Base-by-base conservation (phyloP, 2,888 invertebrate genomes). In the Himalopsyche kuldschensis region DNA sequence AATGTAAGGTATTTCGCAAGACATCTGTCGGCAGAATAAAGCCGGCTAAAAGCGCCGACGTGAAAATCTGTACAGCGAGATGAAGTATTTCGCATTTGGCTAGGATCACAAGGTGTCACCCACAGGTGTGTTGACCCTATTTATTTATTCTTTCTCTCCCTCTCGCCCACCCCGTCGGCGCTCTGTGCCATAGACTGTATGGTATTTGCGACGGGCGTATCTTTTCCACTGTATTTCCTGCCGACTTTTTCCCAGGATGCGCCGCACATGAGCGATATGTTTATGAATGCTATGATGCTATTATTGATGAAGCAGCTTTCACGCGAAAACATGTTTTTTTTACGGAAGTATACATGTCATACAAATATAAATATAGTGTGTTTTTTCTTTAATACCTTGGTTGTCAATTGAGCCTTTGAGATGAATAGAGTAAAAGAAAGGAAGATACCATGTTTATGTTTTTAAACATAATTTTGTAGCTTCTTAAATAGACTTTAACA, bases 111-210 rank as follows among this genome's bases (percentile, higher is more conserved):
- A 48, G 78, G 75, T 80, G 82, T 82, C 84, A 81, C 84, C 82
- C 80, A 85, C 85, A 85, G 85, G 85, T 85, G 85, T 85, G 77
- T 55, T 82, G 82, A 82, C 85, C 84, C 85, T 85, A 83, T 83
- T 85, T 83, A 83, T 81, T 63, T 79, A 79, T 31, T 55, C 76
- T 31, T 20, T n/a, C 79, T 6, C 20, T 27, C 8, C 27, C 31
- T 27, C 11, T 27, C 75, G 15, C 41, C 41, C 15, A 77, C 46
- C 31, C 79, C 10, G 35, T 32, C 41, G 41, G 41, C 41, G 41
- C 15, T 41, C 15, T 41, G 8, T 75, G 75, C 75, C 75, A 3
- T 41, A 15, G 41, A 15, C 41, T 41, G 41, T 4, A 27, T 24
- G 78, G 27, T 78, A 47, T 41, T 20, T 5, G 46, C 30, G 69